Evolutionary conservation across 2,888 invertebrate genomes (phyloP), one percentile per base, ranked within the genome.

Genomic region (Mythimna pallens): DNA sequence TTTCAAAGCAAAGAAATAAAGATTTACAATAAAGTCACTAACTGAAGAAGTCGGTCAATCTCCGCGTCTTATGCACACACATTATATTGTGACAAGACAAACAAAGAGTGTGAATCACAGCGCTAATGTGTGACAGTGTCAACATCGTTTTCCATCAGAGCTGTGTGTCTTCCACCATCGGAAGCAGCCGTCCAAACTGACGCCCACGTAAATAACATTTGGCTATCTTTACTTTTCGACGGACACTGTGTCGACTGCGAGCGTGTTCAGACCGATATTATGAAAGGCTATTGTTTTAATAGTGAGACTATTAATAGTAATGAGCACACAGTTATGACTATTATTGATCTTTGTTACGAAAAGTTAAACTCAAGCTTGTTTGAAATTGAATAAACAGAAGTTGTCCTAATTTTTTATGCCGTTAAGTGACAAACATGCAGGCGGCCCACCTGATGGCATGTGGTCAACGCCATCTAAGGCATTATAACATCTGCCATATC

Each of bases 111-210:
- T 83, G 81, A 84, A 84, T 81, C 84, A 74, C 83, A 61, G 76
- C 73, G 57, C 79, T 82, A 82, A 85, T 84, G 82, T 84, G 79
- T 25, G 65, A 70, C 65, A 68, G 76, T 73, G 86, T 82, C 79
- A 83, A 86, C 80, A 86, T 43, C 36, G 76, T 70, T 74, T 85
- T 86, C 87, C 83, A 86, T 86, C 86, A 83, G 65, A 58, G 36
- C 36, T 54, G 40, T 78, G 43, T 75, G 77, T 73, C 65, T 58
- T 61, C 73, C 50, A 63, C 22, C 58, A 50, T 82, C 86, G 86
- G 86, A 86, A 87, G 80, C 83, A 76, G 87, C 84, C 76, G 81
- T 87, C 86, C 43, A 62, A 74, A 65, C 55, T 77, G 86, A 81
- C 72, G 78, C 47, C 65, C 81, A 36, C 61, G 84, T 80, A 82